Percentiles rank a stretch among this genome's conserved stretches.
Evolutionary conservation across 2,888 invertebrate species (phyloP).

Genomic region (Eristalis arbustorum): DNA sequence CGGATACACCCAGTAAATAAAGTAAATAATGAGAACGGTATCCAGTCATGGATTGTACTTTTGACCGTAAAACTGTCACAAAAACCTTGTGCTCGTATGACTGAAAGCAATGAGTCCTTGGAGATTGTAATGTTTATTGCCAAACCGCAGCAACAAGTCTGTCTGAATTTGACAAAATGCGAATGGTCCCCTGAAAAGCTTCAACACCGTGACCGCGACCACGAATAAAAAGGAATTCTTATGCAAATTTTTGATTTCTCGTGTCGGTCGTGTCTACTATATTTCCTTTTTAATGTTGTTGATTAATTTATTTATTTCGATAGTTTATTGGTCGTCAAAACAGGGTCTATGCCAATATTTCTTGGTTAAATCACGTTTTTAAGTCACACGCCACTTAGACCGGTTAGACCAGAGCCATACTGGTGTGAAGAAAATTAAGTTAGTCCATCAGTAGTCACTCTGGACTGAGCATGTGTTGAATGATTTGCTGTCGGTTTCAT

Average conservation of each 20-base stretch:
- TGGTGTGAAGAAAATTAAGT: conserved; percentile 25
- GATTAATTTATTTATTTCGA: conserved; percentile 5
- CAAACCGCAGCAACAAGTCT: no score
- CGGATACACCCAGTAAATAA: no score
- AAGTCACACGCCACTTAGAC: conserved; percentile 24
- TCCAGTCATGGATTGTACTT: no score
- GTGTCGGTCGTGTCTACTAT: neutral
- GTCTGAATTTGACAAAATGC: no score
- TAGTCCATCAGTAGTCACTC: neutral
- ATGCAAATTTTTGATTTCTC: conserved; percentile 34
- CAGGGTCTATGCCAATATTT: neutral
- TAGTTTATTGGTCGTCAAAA: conserved; percentile 24
- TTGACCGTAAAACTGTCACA: no score
- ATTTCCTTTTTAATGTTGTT: conserved; percentile 29
- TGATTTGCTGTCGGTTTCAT: neutral
- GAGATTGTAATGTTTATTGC: no score
- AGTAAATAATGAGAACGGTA: no score
- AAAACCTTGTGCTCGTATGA: no score
- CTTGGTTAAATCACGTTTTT: neutral
- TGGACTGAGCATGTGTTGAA: neutral
- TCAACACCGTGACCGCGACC: no score
- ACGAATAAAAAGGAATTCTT: conserved; percentile 33
- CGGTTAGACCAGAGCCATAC: conserved; percentile 18
- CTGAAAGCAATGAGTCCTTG: no score
- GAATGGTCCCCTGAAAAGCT: no score